Conservation (phyloP, 2,113 vertebrate species). For the Grantiella picta region DNA sequence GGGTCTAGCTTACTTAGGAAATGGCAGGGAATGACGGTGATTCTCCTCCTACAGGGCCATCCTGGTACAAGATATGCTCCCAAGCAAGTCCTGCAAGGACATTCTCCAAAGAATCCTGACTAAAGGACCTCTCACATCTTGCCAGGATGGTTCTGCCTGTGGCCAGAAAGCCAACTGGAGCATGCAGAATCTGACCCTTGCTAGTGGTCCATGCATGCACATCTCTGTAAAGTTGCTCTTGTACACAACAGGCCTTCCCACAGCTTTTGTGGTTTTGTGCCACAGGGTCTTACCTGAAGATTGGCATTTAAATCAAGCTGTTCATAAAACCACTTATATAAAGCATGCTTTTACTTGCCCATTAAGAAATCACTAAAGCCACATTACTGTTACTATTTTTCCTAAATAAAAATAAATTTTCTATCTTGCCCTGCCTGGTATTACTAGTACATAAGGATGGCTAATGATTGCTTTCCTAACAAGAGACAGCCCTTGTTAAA, state of each 20-base stretch:
- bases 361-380: not conserved
- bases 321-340: not conserved
- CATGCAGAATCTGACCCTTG: not conserved
- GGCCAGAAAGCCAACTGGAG: not conserved
- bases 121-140: not conserved
- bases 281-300: not conserved
- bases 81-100: not conserved
- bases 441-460: not conserved
- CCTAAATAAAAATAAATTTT: not conserved
- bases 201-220: not conserved
- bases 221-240: not conserved
- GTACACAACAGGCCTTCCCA: not conserved
- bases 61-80: rapidly evolving
- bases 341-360: not conserved
- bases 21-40: not conserved
- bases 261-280: not conserved
- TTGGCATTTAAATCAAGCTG: not conserved
- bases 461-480: not conserved
- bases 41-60: not conserved
- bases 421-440: not conserved
- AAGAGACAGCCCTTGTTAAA: not conserved
- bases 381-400: not conserved
- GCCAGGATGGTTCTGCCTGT: not conserved
- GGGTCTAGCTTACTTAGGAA: not conserved
- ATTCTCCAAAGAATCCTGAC: not conserved